Evolutionary conservation across 2,888 invertebrate genomes (phyloP).

Genomic region (Drosophila robusta): DNA sequence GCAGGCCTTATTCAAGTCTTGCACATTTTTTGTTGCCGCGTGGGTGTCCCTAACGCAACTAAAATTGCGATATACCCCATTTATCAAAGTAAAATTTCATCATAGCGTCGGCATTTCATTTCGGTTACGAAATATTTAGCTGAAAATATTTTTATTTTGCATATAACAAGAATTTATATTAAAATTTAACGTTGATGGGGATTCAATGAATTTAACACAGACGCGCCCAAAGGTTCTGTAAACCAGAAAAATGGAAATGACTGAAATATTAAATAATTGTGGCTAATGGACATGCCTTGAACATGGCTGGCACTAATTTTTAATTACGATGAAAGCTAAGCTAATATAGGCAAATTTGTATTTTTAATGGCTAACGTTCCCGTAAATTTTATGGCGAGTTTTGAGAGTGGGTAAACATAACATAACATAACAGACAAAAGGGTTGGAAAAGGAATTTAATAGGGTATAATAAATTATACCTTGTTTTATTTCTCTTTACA

Average conservation of each 20-base stretch:
- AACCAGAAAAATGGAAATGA: background rate
- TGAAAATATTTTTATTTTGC: slow-evolving; percentile 19
- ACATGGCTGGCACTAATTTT: background rate
- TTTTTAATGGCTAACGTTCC: no score
- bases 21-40: background rate
- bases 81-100: slow-evolving; percentile 33
- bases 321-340: slow-evolving; percentile 13
- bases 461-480: background rate
- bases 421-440: no score
- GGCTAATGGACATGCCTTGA: background rate
- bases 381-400: no score
- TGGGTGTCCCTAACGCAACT: slow-evolving; percentile 25
- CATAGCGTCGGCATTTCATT: slow-evolving; percentile 9
- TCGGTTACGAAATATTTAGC: slow-evolving; percentile 16
- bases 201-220: background rate
- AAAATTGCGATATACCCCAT: slow-evolving; percentile 19
- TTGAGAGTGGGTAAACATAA: no score
- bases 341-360: background rate
- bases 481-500: background rate
- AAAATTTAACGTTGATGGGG: background rate
- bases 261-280: background rate
- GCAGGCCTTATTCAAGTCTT: slow-evolving; percentile 2
- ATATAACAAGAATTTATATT: slow-evolving; percentile 23
- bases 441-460: background rate
- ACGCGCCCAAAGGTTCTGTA: no score